Evolutionary conservation across 1,140 invertebrate species (phyloP), one percentile per base, ranked within the genome.

Genomic region (Drosophila prosaltans): DNA sequence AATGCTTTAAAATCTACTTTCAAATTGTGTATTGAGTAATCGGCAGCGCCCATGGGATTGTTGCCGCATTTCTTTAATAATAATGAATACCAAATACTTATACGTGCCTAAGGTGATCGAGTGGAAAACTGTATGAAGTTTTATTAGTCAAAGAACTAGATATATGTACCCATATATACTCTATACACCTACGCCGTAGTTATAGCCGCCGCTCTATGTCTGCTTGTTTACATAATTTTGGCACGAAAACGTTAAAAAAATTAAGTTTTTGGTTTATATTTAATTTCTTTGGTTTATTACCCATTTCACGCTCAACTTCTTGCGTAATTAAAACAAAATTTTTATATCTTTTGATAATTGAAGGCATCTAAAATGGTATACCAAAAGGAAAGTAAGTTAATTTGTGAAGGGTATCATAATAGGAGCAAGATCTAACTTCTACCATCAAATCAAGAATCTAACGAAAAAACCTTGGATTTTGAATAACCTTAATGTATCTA

Each of bases 11-110:
- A 51, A 24, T 51, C 45, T 51, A 51, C 45, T 51, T 51, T 51
- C 45, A 51, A 51, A 51, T 51, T 51, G 45, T 51, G n/a, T 51
- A 51, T 51, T 51, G 45, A 51, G 45, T 51, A 51, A 51, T 51
- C 45, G 45, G 2, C 45, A 51, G 21, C 45, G 45, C 45, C 45
- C 45, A 51, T 51, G 24, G 45, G 45, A 51, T 51, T 51, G 45
- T 51, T 51, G 45, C 45, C 45, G 45, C 45, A 51, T 51, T 51
- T 51, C 45, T 51, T 51, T 51, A 51, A 51, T 51, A 51, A 51
- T 51, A 51, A 51, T 51, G 45, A 10, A 21, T 51, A 26, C 45
- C 24, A 51, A 51, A 9, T 51, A 51, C 32, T 26, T 26, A 51
- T 51, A 51, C 45, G 45, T 26, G 45, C 21, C 24, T 9, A 21